These are phyloP conservation scores for Hydrocynus forskahlii DNA, from an alignment of 2,797 vertebrate genomes.

Conservation along the genomic window DNA sequence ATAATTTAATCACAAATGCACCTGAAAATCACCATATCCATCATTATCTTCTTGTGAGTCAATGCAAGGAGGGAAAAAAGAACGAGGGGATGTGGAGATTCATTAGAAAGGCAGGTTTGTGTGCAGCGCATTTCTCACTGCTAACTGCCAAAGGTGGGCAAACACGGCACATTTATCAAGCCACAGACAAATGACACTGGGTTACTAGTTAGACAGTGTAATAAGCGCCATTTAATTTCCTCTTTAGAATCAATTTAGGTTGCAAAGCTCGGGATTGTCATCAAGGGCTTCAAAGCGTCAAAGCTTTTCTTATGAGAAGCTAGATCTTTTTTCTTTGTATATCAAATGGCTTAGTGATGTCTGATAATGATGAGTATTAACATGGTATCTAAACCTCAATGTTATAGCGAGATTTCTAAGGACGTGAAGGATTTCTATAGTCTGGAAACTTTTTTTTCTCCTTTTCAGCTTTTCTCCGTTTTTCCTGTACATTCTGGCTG, in stretches of 20 bases:
- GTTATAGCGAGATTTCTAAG: neutral
- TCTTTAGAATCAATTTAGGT: constrained; percentile 83
- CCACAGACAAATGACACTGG: constrained; percentile 76
- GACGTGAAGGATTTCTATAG: neutral
- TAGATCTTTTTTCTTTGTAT: constrained; percentile 63
- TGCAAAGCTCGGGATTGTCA: constrained; percentile 75
- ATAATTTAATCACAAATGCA: constrained; percentile 69
- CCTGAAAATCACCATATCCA: constrained; percentile 71
- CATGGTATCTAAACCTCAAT: neutral
- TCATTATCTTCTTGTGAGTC: constrained; percentile 68
- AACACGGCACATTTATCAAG: constrained; percentile 76
- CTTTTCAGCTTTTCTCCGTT: no score
- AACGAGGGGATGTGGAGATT: constrained; percentile 61
- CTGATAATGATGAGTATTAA: constrained; percentile 1
- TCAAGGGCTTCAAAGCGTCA: constrained; percentile 66
- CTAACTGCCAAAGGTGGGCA: constrained; percentile 69
- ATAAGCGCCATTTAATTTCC: constrained; percentile 83
- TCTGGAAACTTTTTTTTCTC: neutral
- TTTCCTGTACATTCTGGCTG: no score
- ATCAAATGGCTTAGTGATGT: constrained; percentile 11
- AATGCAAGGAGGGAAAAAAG: constrained; percentile 55
- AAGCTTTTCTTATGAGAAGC: constrained; percentile 72
- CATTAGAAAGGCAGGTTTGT: constrained; percentile 63
- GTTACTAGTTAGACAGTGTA: constrained; percentile 78
- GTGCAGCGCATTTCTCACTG: constrained; percentile 63